Base-by-base conservation (phyloP, 1,140 invertebrate species). In the Drusus annulatus region DNA sequence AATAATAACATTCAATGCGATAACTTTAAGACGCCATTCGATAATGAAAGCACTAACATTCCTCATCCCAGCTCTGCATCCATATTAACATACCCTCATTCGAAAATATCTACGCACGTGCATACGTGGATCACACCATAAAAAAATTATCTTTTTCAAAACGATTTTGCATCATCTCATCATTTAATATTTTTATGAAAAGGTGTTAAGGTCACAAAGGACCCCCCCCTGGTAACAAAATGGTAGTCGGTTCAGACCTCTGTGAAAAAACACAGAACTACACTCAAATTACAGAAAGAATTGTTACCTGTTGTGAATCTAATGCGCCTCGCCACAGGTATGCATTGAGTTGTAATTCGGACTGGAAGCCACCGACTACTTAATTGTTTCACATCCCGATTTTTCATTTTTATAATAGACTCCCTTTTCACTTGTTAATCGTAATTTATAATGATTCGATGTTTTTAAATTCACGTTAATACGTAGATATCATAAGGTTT, bases 301-400 rank as follows among this genome's bases (percentile, higher is more conserved):
- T 25, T 36, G 62, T n/a, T n/a, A 31, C 62, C 21, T n/a, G 62
- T 16, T n/a, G 62, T 28, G 62, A 65, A 65, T n/a, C 25, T 25
- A 65, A 65, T 65, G 28, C 28, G 10, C 6, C 62, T 65, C 62
- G 6, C 62, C 62, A 28, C 62, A 16, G 62, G 62, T 21, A 3
- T 7, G 21, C 16, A 16, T 65, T 28, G 21, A 31, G 62, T 25
- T 21, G 36, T 65, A 28, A 65, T 65, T 65, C 28, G 62, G 62
- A 25, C 13, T 25, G 28, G 62, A 65, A 16, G 62, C 62, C 62
- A 28, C 62, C 62, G 28, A 65, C 62, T 65, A n/a, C 62, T 65
- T 65, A 65, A 65, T 65, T 65, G 62, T 65, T 65, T n/a, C 23
- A 31, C 28, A 31, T 65, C 21, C 62, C 62, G 23, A 16, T 28